phyloP scores from a whole-genome alignment of 1,140 invertebrate genomes.

The Drosophila asahinai region DNA sequence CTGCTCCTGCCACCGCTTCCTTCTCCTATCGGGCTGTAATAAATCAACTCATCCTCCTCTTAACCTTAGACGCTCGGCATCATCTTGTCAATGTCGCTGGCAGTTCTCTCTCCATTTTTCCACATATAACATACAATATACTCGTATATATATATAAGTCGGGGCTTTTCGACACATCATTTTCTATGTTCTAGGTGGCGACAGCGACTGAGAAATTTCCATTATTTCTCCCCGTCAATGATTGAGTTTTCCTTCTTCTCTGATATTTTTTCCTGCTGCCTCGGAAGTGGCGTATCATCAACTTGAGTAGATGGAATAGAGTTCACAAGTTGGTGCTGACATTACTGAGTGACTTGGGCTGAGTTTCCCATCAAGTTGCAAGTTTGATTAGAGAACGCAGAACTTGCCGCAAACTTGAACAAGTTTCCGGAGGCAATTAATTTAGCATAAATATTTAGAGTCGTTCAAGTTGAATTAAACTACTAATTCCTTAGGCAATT shows the following conservation, averaged over 20 bases:
- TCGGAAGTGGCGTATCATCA: conserved; percentile 68
- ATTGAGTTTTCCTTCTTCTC: conserved; percentile 37
- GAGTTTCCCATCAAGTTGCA: conserved; percentile 35
- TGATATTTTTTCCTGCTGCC: conserved; percentile 18
- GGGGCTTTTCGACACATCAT: conserved; percentile 71
- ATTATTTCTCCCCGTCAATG: conserved; percentile 64
- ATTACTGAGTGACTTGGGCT: conserved; percentile 2
- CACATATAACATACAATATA: conserved; percentile 11
- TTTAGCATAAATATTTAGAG: conserved; percentile 22
- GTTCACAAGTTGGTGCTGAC: conserved; percentile 42
- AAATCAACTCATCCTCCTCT: conserved; percentile 66
- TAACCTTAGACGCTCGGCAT: conserved; percentile 61
- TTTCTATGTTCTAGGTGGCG: conserved; percentile 70
- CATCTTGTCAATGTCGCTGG: conserved; percentile 71
- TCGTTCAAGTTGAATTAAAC: neutral
- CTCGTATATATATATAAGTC: conserved; percentile 19
- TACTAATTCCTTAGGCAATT: neutral
- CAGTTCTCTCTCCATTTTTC: conserved; percentile 37
- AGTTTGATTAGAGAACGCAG: conserved; percentile 57
- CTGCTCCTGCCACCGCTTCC: conserved; percentile 13
- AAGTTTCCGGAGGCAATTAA: conserved; percentile 32
- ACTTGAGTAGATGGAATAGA: conserved; percentile 61
- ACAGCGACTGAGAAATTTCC: conserved; percentile 62
- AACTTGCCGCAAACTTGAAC: conserved; percentile 22
- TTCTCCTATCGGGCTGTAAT: conserved; percentile 63